Percentiles rank a stretch among this genome's conserved stretches.
phyloP scores from a whole-genome alignment of 2,888 invertebrate species.

The Pyrrhosoma nymphula region DNA sequence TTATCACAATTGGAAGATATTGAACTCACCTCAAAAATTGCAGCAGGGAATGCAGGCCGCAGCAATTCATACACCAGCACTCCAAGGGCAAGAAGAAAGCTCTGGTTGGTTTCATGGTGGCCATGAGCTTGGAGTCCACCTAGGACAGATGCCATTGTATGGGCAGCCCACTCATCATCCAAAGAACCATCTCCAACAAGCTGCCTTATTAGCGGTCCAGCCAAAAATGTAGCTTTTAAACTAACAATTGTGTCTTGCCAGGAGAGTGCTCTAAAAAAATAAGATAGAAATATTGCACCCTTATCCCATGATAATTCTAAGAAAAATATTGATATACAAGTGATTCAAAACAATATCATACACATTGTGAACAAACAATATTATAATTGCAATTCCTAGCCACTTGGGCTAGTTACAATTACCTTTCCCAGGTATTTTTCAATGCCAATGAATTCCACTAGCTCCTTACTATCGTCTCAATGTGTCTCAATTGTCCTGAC shows the following conservation, averaged over 20 bases:
- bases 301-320: background rate
- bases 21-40: conserved; percentile 75
- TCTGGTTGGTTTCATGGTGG: conserved; percentile 93
- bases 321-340: background rate
- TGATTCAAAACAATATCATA: too few relatives aligned
- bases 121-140: conserved; percentile 92
- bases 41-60: conserved; percentile 87
- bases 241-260: conserved; percentile 94
- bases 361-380: too few relatives aligned
- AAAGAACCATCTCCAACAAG: conserved; percentile 83
- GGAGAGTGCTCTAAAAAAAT: conserved; percentile 82
- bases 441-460: too few relatives aligned
- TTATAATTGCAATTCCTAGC: too few relatives aligned
- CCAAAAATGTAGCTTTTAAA: conserved; percentile 87
- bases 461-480: too few relatives aligned
- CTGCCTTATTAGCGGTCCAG: conserved; percentile 85
- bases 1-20: background rate
- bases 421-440: too few relatives aligned
- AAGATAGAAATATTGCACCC: conserved; percentile 46
- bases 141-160: conserved; percentile 88
- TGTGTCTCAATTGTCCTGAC: too few relatives aligned
- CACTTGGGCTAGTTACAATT: too few relatives aligned
- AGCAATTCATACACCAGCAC: conserved; percentile 92
- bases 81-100: conserved; percentile 88
- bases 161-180: conserved; percentile 84